Evolutionary conservation across 2,113 vertebrate species (phyloP), one percentile per base, ranked within the genome.

Genomic region (Capreolus pygargus): DNA sequence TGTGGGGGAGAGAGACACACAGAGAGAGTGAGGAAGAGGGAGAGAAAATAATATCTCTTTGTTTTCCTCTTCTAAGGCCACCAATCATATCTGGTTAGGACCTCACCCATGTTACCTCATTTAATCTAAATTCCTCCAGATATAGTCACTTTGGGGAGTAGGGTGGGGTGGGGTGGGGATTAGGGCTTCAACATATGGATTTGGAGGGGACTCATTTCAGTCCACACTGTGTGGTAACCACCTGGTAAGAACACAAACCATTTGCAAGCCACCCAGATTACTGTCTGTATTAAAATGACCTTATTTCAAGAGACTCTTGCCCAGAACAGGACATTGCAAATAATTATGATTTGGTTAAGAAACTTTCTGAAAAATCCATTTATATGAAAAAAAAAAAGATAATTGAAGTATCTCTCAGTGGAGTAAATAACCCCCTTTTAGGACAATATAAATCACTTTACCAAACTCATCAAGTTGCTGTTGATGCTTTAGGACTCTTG

Each of bases 311-410:
- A 83, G 55, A 58, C 30, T 94, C 58, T 89, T 67, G 39, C 27
- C 55, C 57, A 95, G 50, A 95, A 94, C 61, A 82, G 39, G 25
- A 52, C n/a, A 10, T 21, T 86, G 36, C 33, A 90, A 92, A 76
- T 89, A 47, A 60, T 90, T 94, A 86, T 87, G 83, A 93, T 74
- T 96, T 89, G 50, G 16, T 57, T 79, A 95, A 33, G 21, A 9
- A 82, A 58, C 36, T 86, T 94, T 11, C 61, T 83, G 76, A 54
- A 91, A 25, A 86, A 94, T 60, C 16, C 36, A 86, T 60, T 92
- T 96, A 74, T 89, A 10, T 76, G 30, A 86, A 83, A 90, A 90
- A 85, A 93, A 43, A 92, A 92, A 57, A 96, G 12, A 52, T 33
- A 16, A 70, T 86, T 85, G 39, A 54, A 33, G 2, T 36, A n/a